Evolutionary conservation across 2,113 vertebrate genomes (phyloP).

Genomic region (Emydocephalus ijimae): DNA sequence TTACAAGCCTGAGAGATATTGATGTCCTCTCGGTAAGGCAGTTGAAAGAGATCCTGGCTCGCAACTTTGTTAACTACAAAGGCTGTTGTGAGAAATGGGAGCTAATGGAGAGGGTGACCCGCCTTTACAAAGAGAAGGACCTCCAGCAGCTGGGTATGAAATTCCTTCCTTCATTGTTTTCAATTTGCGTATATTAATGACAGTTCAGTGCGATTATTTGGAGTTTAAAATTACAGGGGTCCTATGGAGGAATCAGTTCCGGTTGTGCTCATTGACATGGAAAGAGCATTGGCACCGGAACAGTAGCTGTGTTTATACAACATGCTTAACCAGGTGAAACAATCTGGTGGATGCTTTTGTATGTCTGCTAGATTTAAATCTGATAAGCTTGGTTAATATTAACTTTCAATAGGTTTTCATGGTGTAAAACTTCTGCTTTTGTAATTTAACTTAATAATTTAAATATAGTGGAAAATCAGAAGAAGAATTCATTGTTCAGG

Average conservation of each 20-base stretch:
- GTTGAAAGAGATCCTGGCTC: slow-evolving; percentile 92
- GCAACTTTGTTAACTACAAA: slow-evolving; percentile 97
- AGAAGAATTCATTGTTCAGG: not conserved
- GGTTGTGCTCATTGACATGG: not conserved
- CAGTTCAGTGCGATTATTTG: not conserved
- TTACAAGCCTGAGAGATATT: slow-evolving; percentile 79
- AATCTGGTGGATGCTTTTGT: not conserved
- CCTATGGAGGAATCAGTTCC: not conserved
- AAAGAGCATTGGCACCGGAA: not conserved
- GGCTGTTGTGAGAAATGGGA: slow-evolving; percentile 99
- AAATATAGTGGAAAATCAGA: not conserved
- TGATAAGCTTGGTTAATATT: not conserved
- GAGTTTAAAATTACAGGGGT: not conserved
- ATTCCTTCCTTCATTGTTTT: not conserved
- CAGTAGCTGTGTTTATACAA: not conserved
- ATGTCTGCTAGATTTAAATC: not conserved
- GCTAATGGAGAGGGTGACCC: slow-evolving; percentile 89
- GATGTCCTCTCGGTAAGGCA: slow-evolving; percentile 86
- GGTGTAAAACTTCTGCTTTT: not conserved
- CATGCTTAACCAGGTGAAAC: not conserved
- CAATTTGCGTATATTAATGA: not conserved
- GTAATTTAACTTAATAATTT: not conserved
- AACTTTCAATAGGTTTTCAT: not conserved
- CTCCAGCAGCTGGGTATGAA: slow-evolving; percentile 79
- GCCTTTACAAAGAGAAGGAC: slow-evolving; percentile 85